Evolutionary conservation across 1,140 invertebrate species (phyloP).

Genomic region (Lamellibrachia luymesi): DNA sequence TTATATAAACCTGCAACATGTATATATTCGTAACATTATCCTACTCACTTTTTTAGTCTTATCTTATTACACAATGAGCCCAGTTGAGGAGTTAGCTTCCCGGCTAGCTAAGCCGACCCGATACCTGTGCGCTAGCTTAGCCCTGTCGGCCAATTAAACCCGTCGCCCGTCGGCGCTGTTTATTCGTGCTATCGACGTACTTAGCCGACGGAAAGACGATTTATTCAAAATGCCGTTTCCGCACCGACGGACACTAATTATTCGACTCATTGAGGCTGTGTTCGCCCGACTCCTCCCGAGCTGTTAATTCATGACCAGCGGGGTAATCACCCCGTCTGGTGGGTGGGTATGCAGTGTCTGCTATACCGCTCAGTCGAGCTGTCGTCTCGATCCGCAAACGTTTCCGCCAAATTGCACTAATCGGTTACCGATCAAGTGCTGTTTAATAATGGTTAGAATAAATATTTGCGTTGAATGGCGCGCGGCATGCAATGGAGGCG

Average conservation of each 20-base stretch:
- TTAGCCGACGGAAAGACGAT: neutral
- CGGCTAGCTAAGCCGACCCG: neutral
- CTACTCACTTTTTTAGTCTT: no score
- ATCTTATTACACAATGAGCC: neutral
- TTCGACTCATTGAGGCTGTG: neutral
- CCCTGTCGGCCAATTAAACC: neutral
- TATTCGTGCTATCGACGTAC: neutral
- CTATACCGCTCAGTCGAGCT: neutral
- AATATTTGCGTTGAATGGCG: neutral
- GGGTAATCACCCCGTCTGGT: neutral
- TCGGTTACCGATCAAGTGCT: neutral
- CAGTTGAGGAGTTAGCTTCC: neutral
- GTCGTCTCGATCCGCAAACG: neutral
- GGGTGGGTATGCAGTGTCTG: neutral
- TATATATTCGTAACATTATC: neutral
- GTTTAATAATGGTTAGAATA: neutral
- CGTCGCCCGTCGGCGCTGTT: neutral
- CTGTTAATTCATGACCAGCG: neutral
- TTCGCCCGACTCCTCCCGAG: neutral
- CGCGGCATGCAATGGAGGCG: neutral
- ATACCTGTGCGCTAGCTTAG: neutral
- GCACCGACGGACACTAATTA: neutral
- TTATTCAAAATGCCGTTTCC: slow-evolving; percentile 5
- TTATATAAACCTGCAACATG: neutral
- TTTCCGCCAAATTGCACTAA: neutral